phyloP scores from a whole-genome alignment of 1,140 invertebrate species.

The Euwallacea fornicatus region DNA sequence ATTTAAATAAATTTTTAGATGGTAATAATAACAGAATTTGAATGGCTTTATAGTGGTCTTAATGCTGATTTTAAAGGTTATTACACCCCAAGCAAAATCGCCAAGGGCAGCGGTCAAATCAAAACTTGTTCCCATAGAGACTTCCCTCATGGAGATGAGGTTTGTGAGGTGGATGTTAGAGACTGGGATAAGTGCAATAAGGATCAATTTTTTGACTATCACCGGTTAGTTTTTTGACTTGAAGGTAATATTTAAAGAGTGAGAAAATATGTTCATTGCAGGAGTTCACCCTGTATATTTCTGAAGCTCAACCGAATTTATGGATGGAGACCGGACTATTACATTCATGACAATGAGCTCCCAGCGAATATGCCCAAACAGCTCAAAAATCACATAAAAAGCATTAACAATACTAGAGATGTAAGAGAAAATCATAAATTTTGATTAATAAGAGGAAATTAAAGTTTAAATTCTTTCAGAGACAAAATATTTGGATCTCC shows the following conservation, averaged over 20 bases:
- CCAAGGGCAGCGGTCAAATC: constrained; percentile 60
- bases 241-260: not conserved
- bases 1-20: constrained; percentile 71
- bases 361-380: constrained; percentile 56
- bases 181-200: constrained; percentile 68
- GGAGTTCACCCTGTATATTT: constrained; percentile 67
- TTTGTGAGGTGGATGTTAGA: constrained; percentile 64
- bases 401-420: constrained; percentile 48
- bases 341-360: constrained; percentile 47
- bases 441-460: not conserved
- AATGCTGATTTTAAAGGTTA: constrained; percentile 55
- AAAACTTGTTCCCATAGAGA: constrained; percentile 62
- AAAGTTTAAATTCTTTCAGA: constrained; percentile 52
- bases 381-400: constrained; percentile 64
- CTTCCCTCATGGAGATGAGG: constrained; percentile 58
- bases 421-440: constrained; percentile 30
- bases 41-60: not conserved
- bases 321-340: constrained; percentile 51
- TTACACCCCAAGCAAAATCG: constrained; percentile 59
- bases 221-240: constrained; percentile 40
- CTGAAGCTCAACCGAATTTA: constrained; percentile 67
- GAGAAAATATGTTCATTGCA: constrained; percentile 8
- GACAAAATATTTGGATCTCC: constrained; percentile 82
- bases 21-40: constrained; percentile 56
- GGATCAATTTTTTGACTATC: constrained; percentile 76